These are phyloP conservation scores for Allobates femoralis DNA, from an alignment of 2,797 vertebrate species.

Conservation along the genomic window DNA sequence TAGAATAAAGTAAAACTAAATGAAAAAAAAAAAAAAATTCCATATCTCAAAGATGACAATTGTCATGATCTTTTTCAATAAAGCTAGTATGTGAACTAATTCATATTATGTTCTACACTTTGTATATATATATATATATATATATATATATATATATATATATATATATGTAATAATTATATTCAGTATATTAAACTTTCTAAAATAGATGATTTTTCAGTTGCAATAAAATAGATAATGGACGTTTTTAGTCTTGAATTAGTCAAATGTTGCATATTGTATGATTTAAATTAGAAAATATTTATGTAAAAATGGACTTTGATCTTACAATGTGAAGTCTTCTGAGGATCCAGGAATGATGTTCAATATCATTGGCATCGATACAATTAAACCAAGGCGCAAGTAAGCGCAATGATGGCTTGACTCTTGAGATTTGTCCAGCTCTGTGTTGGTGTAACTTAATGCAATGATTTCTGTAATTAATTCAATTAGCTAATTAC, in stretches of 20 bases:
- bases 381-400: conserved; percentile 4
- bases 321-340: background rate
- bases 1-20: no score
- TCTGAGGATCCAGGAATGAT: conserved; percentile 1
- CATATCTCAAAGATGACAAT: no score
- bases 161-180: no score
- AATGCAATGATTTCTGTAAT: background rate
- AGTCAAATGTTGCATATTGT: background rate
- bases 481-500: background rate
- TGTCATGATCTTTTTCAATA: no score
- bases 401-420: background rate
- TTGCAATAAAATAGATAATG: background rate
- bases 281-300: background rate
- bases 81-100: no score
- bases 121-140: no score
- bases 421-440: background rate
- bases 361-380: background rate
- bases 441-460: background rate
- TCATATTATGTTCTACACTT: no score
- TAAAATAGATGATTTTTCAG: background rate
- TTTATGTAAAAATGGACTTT: background rate
- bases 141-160: no score
- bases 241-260: background rate
- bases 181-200: no score
- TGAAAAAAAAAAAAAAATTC: no score